These are phyloP conservation scores for Iguana delicatissima DNA, from an alignment of 2,797 vertebrate genomes.

Conservation along the genomic window DNA sequence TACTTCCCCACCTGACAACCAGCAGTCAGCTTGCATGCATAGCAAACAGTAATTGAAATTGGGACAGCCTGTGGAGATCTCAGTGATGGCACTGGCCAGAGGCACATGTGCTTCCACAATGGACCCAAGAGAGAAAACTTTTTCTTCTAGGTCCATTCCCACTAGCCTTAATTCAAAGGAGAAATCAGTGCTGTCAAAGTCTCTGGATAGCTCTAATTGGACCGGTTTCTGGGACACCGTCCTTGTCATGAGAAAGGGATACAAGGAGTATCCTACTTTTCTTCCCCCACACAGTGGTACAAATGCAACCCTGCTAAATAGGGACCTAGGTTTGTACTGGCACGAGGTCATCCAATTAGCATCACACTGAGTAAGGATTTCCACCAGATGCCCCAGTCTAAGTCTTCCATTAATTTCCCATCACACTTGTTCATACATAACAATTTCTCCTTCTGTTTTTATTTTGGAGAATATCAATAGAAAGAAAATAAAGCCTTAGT, in stretches of 20 bases:
- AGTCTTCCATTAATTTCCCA: neutral
- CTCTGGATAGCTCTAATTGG: neutral
- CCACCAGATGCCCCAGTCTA: neutral
- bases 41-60: neutral
- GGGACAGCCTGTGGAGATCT: neutral
- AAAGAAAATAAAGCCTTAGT: neutral
- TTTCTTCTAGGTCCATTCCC: too few species aligned
- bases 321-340: neutral
- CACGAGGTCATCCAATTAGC: neutral
- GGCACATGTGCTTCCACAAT: neutral
- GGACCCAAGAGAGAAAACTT: neutral
- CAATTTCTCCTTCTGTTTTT: neutral
- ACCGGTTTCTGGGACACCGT: neutral
- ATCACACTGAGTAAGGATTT: neutral
- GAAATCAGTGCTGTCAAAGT: neutral
- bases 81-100: neutral
- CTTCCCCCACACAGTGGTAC: neutral
- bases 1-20: neutral
- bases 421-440: neutral
- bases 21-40: neutral
- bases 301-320: neutral
- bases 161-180: neutral
- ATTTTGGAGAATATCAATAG: neutral
- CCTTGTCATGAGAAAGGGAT: neutral
- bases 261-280: neutral